Conservation (phyloP, 1,140 invertebrate genomes). For the Plutomurus gul region DNA sequence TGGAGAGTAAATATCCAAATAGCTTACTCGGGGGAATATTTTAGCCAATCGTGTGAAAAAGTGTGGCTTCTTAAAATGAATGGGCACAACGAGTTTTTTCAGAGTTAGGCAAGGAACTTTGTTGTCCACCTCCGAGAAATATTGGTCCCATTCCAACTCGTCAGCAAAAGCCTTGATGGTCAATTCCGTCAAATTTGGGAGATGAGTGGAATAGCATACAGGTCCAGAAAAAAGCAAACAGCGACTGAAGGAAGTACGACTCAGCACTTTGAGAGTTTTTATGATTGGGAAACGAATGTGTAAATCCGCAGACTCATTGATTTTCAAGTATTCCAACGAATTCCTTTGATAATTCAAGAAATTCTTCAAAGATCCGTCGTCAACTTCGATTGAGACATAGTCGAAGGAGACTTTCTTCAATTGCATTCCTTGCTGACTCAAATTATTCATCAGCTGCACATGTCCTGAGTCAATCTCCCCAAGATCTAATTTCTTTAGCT, state of each 20-base stretch:
- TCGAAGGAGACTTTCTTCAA: conserved; percentile 32
- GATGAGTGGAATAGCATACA: conserved; percentile 28
- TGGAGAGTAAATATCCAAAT: conserved; percentile 13
- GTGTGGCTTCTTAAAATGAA: conserved; percentile 20
- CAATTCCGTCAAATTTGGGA: conserved; percentile 29
- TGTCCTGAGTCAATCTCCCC: not conserved
- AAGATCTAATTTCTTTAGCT: conserved; percentile 27
- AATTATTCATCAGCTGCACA: not conserved
- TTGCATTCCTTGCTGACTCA: conserved; percentile 29
- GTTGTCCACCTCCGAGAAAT: conserved; percentile 27
- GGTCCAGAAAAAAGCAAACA: conserved; percentile 29
- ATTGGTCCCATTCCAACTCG: conserved; percentile 40
- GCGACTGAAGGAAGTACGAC: conserved; percentile 2
- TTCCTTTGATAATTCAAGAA: conserved; percentile 23
- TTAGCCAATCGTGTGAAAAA: not conserved
- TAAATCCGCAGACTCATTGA: conserved; percentile 31
- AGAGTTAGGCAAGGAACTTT: conserved; percentile 23
- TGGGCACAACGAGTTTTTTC: conserved; percentile 33
- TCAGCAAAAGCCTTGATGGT: conserved; percentile 35
- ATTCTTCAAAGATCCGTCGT: conserved; percentile 4
- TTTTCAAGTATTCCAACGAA: conserved; percentile 1
- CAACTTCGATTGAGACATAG: not conserved
- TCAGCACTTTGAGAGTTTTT: conserved; percentile 26
- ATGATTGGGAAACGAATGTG: conserved; percentile 33
- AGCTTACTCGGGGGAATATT: conserved; percentile 31